Evolutionary conservation across 1,140 invertebrate species (phyloP).

Genomic region (Branchinecta lindahli): DNA sequence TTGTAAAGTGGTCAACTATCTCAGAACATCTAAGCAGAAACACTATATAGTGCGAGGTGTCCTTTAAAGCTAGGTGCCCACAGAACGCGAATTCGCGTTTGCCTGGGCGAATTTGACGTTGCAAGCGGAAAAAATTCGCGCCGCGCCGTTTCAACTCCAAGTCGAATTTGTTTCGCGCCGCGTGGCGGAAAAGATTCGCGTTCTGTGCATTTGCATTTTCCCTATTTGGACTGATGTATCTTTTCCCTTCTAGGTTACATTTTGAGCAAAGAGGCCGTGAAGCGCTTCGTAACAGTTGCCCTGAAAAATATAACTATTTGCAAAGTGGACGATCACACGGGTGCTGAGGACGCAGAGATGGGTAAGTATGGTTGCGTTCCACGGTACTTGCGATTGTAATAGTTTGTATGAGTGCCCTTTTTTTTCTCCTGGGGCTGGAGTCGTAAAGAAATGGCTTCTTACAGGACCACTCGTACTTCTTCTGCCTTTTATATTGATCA

Average conservation of each 20-base stretch:
- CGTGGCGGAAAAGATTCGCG: no score
- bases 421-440: not conserved
- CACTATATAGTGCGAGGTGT: no score
- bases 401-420: not conserved
- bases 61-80: no score
- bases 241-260: constrained; percentile 13
- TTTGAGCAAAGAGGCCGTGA: constrained; percentile 20
- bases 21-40: no score
- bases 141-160: no score
- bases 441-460: not conserved
- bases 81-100: no score
- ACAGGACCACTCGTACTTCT: not conserved
- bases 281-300: constrained; percentile 16
- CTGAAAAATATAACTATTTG: constrained; percentile 14
- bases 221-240: no score
- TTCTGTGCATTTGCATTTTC: no score
- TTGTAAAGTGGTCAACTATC: no score
- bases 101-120: no score
- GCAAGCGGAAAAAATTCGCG: no score
- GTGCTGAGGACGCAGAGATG: constrained; percentile 19
- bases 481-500: not conserved
- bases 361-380: constrained; percentile 10
- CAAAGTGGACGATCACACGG: constrained; percentile 11
- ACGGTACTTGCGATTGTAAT: not conserved
- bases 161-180: no score